Evolutionary conservation across 1,140 invertebrate genomes (phyloP), one percentile per base, ranked within the genome.

Genomic region (Trissolcus basalis): DNA sequence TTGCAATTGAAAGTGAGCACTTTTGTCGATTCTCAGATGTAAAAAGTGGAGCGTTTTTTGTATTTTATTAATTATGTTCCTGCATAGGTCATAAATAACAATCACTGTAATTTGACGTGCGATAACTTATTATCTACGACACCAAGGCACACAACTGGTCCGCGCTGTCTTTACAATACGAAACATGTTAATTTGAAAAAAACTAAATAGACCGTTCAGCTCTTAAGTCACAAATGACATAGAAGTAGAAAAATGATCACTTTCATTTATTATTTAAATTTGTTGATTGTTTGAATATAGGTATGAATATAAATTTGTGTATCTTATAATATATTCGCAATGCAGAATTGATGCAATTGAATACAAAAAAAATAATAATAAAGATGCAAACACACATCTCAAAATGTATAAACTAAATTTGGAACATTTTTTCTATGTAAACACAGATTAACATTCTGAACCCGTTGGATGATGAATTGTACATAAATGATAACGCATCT

Each of bases 71-170:
- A 53, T 61, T 64, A 48, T 55, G 16, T 43, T 58, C 4, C 12
- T 43, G 12, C 36, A 50, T 58, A 8, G 39, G 47, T 67, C 53
- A 33, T 55, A 67, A 67, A 51, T 68, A 58, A 68, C 50, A 68
- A 68, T 68, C 55, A 36, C 36, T n/a, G 13, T 14, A 7, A 55
- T 56, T 56, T 9, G 43, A 43, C 53, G 8, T 32, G 8, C 16
- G 65, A 60, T 69, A 69, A 54, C 4, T 43, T 45, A 54, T 60
- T 60, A 60, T 60, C 43, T 47, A 0, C 19, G 16, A 60, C 43
- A 43, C 55, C 43, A 48, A 60, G 65, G 50, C 19, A 9, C 13
- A 35, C 39, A 12, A 15, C 32, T 48, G 19, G 19, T 70, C 67
- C 67, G 50, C 19, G 6, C 19, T 27, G 45, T 61, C 55, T 58